phyloP scores from a whole-genome alignment of 2,888 invertebrate species.

The Acrobasis suavella region DNA sequence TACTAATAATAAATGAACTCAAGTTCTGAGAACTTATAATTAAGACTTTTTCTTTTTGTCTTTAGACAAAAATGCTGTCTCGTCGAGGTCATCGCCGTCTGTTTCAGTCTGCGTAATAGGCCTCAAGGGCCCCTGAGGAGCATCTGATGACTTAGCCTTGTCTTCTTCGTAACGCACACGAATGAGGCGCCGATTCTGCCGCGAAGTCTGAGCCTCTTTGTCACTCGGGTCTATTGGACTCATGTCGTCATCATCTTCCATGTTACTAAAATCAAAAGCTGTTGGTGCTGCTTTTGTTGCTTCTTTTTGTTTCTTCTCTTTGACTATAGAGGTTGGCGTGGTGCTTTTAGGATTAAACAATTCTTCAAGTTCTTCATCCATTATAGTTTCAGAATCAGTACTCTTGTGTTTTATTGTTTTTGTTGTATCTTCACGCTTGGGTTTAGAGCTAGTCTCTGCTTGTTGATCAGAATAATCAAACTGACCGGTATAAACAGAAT shows the following conservation, averaged over 20 bases:
- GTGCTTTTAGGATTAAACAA: conserved; percentile 11
- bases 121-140: not conserved
- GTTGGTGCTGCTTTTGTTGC: conserved; percentile 11
- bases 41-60: not conserved
- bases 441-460: not conserved
- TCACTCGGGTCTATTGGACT: conserved; percentile 8
- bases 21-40: no score
- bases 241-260: not conserved
- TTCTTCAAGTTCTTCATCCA: conserved; percentile 39
- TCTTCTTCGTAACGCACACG: conserved; percentile 37
- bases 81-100: not conserved
- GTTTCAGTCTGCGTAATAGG: not conserved
- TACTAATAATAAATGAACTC: no score
- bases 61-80: not conserved
- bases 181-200: conserved; percentile 27
- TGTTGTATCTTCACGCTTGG: not conserved
- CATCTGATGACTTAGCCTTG: not conserved
- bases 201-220: conserved; percentile 28
- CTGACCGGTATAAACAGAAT: no score
- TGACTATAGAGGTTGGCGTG: not conserved
- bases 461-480: no score
- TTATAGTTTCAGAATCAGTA: conserved; percentile 28
- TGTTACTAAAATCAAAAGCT: not conserved
- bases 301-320: conserved; percentile 27
- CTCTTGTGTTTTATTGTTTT: not conserved